A percentile compares a stretch with the other conserved stretches of the same genome.
Evolutionary conservation across 2,113 vertebrate species (phyloP).

Genomic region (Illadopsis cleaveri): DNA sequence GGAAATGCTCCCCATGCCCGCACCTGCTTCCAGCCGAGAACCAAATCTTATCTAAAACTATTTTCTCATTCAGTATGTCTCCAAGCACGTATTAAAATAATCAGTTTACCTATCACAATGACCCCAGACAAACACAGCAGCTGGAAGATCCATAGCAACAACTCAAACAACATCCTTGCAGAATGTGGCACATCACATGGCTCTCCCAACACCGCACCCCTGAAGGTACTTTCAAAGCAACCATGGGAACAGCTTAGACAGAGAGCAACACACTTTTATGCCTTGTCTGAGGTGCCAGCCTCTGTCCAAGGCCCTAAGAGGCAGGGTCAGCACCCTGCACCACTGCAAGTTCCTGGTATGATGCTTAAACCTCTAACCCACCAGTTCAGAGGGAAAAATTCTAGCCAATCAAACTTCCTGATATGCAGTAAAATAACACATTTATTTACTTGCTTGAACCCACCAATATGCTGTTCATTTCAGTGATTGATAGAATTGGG

Average conservation of each 20-base stretch:
- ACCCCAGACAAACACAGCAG: background rate
- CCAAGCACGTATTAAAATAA: background rate
- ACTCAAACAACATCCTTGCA: background rate
- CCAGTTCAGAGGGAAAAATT: constrained; percentile 29
- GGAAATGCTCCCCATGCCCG: background rate
- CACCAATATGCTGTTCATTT: constrained; percentile 67
- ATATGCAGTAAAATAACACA: constrained; percentile 55
- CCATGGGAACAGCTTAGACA: background rate
- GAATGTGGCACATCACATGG: rapidly evolving
- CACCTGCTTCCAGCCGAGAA: background rate
- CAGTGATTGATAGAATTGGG: constrained; percentile 67
- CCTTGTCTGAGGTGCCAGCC: background rate
- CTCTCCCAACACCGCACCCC: background rate
- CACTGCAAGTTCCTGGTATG: background rate
- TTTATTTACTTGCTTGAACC: constrained; percentile 68
- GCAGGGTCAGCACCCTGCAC: background rate
- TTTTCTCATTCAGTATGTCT: background rate
- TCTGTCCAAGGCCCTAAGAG: background rate
- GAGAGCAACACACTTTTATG: background rate
- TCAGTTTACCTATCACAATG: background rate
- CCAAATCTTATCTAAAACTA: background rate
- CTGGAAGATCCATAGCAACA: background rate
- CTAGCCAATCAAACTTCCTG: constrained; percentile 44
- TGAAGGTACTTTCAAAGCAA: background rate
- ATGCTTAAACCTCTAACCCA: background rate